phyloP scores from a whole-genome alignment of 2,113 vertebrate genomes.

The Phalacrocorax brasilianus region DNA sequence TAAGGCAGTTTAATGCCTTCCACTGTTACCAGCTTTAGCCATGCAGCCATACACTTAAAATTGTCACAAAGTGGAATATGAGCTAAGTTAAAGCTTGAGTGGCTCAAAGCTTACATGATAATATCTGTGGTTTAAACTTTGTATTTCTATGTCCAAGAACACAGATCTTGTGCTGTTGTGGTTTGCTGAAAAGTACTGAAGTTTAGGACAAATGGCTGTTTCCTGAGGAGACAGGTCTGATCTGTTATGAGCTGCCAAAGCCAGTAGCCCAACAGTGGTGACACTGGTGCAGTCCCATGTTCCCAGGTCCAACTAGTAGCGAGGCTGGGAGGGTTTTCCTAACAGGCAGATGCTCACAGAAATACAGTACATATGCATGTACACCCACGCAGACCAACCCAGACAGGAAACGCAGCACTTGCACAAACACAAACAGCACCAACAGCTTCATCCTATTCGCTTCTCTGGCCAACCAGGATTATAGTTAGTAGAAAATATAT shows the following conservation, averaged over 20 bases:
- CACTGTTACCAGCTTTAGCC: not conserved
- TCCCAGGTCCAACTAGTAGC: not conserved
- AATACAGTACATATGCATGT: not conserved
- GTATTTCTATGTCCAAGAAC: not conserved
- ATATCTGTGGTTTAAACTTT: conserved; percentile 1
- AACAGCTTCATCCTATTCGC: not conserved
- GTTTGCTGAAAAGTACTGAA: not conserved
- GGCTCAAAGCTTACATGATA: not conserved
- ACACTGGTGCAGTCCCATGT: not conserved
- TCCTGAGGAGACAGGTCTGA: not conserved
- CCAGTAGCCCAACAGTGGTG: not conserved
- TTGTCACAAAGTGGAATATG: not conserved
- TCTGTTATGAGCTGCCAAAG: not conserved
- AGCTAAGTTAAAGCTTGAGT: not conserved
- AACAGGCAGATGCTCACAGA: not conserved
- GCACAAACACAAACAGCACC: not conserved
- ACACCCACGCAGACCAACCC: not conserved
- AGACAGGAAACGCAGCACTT: not conserved
- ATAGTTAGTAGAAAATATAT: not conserved
- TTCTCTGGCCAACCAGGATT: not conserved
- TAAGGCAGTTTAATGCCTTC: not conserved
- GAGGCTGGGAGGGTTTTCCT: not conserved
- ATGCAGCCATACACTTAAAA: not conserved
- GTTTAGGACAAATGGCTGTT: not conserved
- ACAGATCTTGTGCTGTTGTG: not conserved